These are phyloP conservation scores for Drosophila pachea DNA, from an alignment of 1,140 invertebrate species.

Conservation along the genomic window DNA sequence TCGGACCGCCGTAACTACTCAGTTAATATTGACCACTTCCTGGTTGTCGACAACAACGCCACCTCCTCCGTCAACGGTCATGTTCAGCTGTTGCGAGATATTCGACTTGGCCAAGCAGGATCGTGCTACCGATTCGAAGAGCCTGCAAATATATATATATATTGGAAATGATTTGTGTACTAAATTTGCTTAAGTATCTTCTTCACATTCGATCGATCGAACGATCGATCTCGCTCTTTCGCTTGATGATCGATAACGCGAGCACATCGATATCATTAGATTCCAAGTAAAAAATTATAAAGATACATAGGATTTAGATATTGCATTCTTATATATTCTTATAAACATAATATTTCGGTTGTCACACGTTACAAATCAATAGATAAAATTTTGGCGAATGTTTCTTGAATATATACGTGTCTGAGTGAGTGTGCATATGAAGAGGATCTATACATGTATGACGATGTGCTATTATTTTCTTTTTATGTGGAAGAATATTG, in stretches of 20 bases:
- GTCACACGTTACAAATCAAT: conserved; percentile 17
- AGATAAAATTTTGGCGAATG: conserved; percentile 1
- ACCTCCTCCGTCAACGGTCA: conserved; percentile 63
- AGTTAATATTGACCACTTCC: conserved; percentile 70
- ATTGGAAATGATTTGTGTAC: not conserved
- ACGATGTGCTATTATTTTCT: not conserved
- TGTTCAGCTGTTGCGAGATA: conserved; percentile 69
- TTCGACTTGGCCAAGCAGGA: conserved; percentile 92
- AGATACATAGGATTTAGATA: not conserved
- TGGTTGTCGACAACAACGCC: conserved; percentile 51
- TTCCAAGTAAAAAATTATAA: not conserved
- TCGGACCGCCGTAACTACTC: conserved; percentile 59
- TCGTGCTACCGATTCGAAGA: conserved; percentile 95
- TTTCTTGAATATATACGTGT: not conserved
- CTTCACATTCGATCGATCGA: no score
- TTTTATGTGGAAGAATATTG: not conserved
- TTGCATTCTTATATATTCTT: not conserved
- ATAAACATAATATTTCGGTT: conserved; percentile 3
- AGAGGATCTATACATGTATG: no score
- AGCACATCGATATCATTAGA: no score
- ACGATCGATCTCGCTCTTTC: no score
- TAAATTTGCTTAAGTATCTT: not conserved
- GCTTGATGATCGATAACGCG: not conserved
- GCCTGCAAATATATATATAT: conserved; percentile 80
- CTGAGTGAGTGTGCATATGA: no score